phyloP scores from a whole-genome alignment of 2,888 invertebrate genomes.

The Aproaerema taeniolella region DNA sequence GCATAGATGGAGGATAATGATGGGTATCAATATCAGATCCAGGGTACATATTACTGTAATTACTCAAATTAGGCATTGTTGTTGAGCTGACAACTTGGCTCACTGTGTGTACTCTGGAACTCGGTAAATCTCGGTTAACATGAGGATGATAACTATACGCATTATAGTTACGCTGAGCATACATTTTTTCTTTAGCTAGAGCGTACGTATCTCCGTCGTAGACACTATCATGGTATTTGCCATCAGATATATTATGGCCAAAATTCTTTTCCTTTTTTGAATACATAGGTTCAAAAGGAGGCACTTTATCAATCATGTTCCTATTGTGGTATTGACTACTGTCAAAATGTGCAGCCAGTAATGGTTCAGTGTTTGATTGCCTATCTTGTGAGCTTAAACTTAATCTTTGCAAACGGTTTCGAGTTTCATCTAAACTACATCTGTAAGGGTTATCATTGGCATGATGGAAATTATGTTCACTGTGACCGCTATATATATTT shows the following conservation, averaged over 20 bases:
- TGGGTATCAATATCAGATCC: slow-evolving; percentile 43
- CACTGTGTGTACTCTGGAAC: slow-evolving; percentile 60
- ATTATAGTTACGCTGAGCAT: slow-evolving; percentile 60
- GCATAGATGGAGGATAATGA: slow-evolving; percentile 46
- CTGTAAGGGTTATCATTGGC: slow-evolving; percentile 49
- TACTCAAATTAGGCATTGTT: slow-evolving; percentile 71
- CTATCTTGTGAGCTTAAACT: slow-evolving; percentile 61
- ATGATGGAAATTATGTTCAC: slow-evolving; percentile 47
- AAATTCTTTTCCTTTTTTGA: slow-evolving; percentile 50
- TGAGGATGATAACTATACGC: slow-evolving; percentile 61
- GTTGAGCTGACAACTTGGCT: slow-evolving; percentile 69
- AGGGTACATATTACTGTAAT: slow-evolving; percentile 53
- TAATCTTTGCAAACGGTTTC: slow-evolving; percentile 56
- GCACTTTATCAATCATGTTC: slow-evolving; percentile 43
- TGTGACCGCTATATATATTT: slow-evolving; percentile 44
- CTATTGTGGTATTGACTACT: slow-evolving; percentile 47
- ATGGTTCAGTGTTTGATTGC: slow-evolving; percentile 51
- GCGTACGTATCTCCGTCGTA: slow-evolving; percentile 57
- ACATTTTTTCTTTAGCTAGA: slow-evolving; percentile 61
- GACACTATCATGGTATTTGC: slow-evolving; percentile 56
- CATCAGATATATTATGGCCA: slow-evolving; percentile 49
- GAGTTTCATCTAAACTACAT: slow-evolving; percentile 50
- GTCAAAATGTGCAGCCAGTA: slow-evolving; percentile 51
- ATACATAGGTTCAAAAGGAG: slow-evolving; percentile 53
- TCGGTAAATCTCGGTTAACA: slow-evolving; percentile 49